A percentile compares a stretch with the other conserved stretches of the same genome.
Conservation (phyloP, 2,113 vertebrate species). For the Pterocles gutturalis region DNA sequence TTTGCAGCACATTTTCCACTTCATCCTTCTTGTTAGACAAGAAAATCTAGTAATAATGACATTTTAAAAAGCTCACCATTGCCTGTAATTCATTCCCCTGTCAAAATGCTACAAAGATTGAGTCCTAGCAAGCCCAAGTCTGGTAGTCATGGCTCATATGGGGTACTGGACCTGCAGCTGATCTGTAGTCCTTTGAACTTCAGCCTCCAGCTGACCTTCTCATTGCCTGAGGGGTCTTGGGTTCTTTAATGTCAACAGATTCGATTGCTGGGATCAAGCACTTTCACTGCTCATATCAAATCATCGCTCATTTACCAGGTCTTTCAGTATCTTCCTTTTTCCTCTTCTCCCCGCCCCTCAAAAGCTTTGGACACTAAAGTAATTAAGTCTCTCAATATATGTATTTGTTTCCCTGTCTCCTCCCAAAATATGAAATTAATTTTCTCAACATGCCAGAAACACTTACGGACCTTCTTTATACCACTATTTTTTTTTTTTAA, state of each 20-base stretch:
- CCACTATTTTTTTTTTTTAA: not conserved
- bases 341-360: accelerated
- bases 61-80: not conserved
- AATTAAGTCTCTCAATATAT: not conserved
- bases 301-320: not conserved
- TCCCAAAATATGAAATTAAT: not conserved
- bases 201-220: not conserved
- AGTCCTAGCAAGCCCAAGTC: not conserved
- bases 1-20: not conserved
- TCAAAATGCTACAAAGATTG: accelerated
- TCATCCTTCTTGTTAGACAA: not conserved
- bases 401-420: not conserved
- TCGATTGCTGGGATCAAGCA: not conserved
- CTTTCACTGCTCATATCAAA: not conserved
- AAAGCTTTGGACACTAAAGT: not conserved
- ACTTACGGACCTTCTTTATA: not conserved
- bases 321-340: not conserved
- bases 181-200: not conserved
- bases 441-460: not conserved
- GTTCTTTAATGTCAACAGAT: not conserved
- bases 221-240: not conserved
- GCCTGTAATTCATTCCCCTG: not conserved
- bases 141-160: accelerated
- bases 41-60: not conserved
- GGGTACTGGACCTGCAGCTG: not conserved